A percentile compares a stretch with the other conserved stretches of the same genome.
Conservation (phyloP, 2,797 vertebrate species). For the Gymnothorax reevesii region DNA sequence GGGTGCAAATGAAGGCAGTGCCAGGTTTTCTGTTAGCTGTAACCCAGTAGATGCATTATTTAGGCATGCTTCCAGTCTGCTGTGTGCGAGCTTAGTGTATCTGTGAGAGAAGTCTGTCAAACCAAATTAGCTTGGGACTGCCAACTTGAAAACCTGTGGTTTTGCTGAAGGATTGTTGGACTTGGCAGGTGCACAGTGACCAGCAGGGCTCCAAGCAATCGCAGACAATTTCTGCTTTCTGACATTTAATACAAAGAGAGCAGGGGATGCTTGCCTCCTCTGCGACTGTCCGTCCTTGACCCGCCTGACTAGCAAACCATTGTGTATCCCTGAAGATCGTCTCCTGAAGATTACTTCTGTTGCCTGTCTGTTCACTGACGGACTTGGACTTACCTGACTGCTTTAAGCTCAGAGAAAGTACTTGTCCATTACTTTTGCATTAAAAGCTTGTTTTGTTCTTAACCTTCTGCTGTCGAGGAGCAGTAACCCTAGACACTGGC, state of each 20-base stretch:
- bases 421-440: neutral
- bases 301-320: neutral
- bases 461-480: neutral
- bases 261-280: neutral
- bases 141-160: neutral
- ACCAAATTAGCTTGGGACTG: neutral
- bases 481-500: too few species aligned
- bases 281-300: neutral
- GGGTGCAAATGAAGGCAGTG: neutral
- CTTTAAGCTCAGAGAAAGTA: neutral
- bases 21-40: conserved; percentile 1
- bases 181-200: neutral
- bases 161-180: neutral
- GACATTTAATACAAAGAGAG: neutral
- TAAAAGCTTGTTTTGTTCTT: neutral
- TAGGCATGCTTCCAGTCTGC: conserved; percentile 4
- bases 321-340: neutral
- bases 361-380: neutral
- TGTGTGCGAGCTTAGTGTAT: neutral
- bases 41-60: neutral
- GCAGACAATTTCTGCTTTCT: neutral
- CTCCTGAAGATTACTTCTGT: neutral
- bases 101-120: neutral
- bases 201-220: neutral
- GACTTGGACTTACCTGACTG: neutral